These are phyloP conservation scores for Parotia lawesii DNA, from an alignment of 2,113 vertebrate genomes.

Conservation along the genomic window DNA sequence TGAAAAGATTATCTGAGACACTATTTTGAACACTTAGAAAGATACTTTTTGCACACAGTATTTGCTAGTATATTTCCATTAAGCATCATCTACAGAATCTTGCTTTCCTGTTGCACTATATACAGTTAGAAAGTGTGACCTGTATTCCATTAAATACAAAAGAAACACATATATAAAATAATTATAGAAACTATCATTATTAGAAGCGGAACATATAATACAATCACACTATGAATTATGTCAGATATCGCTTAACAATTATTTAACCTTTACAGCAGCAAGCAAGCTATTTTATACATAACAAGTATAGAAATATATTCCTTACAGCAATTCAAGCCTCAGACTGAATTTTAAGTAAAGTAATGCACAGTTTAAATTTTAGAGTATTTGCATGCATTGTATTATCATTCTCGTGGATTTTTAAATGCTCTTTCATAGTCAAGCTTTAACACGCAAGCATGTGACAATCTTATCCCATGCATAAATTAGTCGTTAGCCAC, in stretches of 20 bases:
- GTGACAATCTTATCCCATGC: slow-evolving; percentile 98
- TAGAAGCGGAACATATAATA: background rate
- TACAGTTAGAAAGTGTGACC: slow-evolving; percentile 19
- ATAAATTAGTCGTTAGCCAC: slow-evolving; percentile 93
- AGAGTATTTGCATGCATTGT: slow-evolving; percentile 83
- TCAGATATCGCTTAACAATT: background rate
- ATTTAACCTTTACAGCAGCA: slow-evolving; percentile 67
- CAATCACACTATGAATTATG: background rate
- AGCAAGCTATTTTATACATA: slow-evolving; percentile 71
- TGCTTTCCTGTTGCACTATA: background rate
- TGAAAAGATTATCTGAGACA: background rate
- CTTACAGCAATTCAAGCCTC: slow-evolving; percentile 59
- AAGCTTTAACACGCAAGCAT: slow-evolving; percentile 93
- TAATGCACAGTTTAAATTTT: background rate
- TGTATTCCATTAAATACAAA: slow-evolving; percentile 76
- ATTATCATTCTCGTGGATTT: slow-evolving; percentile 78
- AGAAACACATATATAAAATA: background rate
- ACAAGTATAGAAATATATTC: slow-evolving; percentile 67
- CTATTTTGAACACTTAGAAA: slow-evolving; percentile 48
- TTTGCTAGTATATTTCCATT: slow-evolving; percentile 33
- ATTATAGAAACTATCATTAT: background rate
- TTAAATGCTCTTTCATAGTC: slow-evolving; percentile 77
- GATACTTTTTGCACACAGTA: background rate
- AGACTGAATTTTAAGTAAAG: background rate
- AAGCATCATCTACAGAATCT: background rate